Evolutionary conservation across 2,888 invertebrate species (phyloP), one percentile per base, ranked within the genome.

Genomic region (Meta bourneti): DNA sequence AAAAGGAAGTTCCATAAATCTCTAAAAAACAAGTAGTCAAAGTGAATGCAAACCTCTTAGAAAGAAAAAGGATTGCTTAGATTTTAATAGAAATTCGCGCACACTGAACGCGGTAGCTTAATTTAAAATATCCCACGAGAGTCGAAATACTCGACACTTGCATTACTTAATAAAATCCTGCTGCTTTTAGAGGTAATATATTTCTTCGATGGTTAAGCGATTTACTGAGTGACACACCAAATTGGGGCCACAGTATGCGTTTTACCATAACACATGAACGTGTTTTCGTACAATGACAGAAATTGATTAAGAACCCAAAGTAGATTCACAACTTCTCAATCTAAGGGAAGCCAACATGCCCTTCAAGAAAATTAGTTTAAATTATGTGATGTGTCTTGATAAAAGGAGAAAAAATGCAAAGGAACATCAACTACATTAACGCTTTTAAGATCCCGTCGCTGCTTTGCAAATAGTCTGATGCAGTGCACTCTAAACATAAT

Each of bases 401-500:
- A 16, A 34, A 48, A 51, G 54, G 19, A n/a, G 11, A 54, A 20
- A 61, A 77, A n/a, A 20, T 13, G 19, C 11, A 77, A 51, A 77
- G 9, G 49, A 13, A 11, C 1, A n/a, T 9, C n/a, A 61, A 52
- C 34, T 61, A 11, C 20, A 79, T 79, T 79, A 79, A 54, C 13
- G 61, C 20, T 77, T 79, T 79, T 52, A 20, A 79, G 51, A 16
- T n/a, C 13, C 51, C 19, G n/a, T 16, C n/a, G 16, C 49, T n/a
- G n/a, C 20, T 77, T 20, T 8, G n/a, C n/a, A 49, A 49, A 77
- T 49, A 77, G 20, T 51, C 48, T 77, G n/a, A 13, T 20, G 16
- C 11, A 72, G 34, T 19, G 72, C 34, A 34, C 84, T 74, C 54
- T 51, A 34, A 75, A 84, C 75, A 61, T 49, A 84, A 75, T 54